Base-by-base conservation (phyloP, 2,113 vertebrate species). In the Salminus brasiliensis region DNA sequence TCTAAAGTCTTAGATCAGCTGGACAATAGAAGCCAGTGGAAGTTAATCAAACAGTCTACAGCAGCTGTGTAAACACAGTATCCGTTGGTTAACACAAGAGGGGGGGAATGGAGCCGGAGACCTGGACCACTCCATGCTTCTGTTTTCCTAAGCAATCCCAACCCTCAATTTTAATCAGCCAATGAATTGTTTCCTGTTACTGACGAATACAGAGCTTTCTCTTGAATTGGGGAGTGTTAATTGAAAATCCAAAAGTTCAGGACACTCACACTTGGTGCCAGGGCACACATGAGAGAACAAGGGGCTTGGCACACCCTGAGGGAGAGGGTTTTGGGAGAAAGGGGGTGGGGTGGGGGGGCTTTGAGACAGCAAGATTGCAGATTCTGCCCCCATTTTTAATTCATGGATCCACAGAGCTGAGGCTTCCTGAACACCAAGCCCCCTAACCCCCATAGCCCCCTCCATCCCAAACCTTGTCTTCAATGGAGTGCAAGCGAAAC, bases 161-260 rank as follows among this genome's bases (percentile, higher is more conserved):
- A 91, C 90, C 93, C 93, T 95, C 92, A 90, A 91, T 95, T 95
- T 95, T 95, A 97, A 97, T 97, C 94, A 95, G 92, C 92, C 94
- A 95, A 96, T 95, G 95, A 97, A 96, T 94, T 95, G 94, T 95
- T 97, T 97, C 95, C 95, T 95, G 94, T 93, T 96, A 97, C 97
- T 96, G 95, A 94, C 92, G 94, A 95, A 95, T 91, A 94, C 93
- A 95, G 95, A 95, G 94, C 92, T 92, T 95, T 95, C 93, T 95
- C 92, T 59, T 90, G 95, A 95, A 95, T 94, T 94, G 93, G 87
- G 87, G 91, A 91, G 93, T 93, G 94, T 94, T 97, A 96, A 97
- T 96, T 97, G 93, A 95, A 97, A 95, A 95, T 95, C 93, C 95
- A 95, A 96, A 96, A 96, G 94, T 95, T 96, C 94, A 92, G 91